A percentile compares a stretch with the other conserved stretches of the same genome.
Evolutionary conservation across 2,113 vertebrate genomes (phyloP).

Genomic region (Jacana jacana): DNA sequence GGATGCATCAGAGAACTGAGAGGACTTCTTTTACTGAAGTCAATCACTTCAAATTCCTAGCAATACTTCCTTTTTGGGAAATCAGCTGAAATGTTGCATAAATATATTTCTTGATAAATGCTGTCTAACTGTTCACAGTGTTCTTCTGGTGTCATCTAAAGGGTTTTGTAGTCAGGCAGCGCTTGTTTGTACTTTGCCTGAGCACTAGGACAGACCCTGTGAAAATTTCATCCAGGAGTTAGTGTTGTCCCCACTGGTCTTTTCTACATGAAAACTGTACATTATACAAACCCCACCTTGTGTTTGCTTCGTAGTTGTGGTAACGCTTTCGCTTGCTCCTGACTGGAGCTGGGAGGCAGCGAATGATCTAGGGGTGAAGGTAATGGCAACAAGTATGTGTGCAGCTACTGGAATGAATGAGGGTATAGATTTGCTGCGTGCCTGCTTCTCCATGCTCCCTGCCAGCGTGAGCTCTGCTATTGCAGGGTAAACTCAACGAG

Average conservation of each 20-base stretch:
- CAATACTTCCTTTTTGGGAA: not conserved
- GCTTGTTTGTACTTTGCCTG: not conserved
- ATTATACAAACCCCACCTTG: not conserved
- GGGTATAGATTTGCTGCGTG: not conserved
- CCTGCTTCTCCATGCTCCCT: not conserved
- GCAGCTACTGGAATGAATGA: not conserved
- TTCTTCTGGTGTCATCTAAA: not conserved
- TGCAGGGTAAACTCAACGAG: not conserved
- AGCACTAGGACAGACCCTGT: not conserved
- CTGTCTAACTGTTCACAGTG: not conserved
- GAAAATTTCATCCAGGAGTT: not conserved
- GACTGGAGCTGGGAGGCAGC: not conserved
- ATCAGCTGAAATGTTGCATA: not conserved
- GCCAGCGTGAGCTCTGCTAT: not conserved
- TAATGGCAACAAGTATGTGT: not conserved
- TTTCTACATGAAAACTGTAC: not conserved
- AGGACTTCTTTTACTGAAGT: not conserved
- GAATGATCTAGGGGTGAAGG: not conserved
- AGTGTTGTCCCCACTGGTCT: not conserved
- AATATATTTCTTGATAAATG: not conserved
- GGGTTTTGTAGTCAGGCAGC: not conserved
- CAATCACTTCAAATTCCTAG: not conserved
- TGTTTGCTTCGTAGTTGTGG: not conserved
- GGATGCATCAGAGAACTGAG: not conserved
- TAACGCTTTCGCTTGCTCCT: not conserved